Conservation (phyloP, 2,797 vertebrate species). For the Hydrolagus colliei region DNA sequence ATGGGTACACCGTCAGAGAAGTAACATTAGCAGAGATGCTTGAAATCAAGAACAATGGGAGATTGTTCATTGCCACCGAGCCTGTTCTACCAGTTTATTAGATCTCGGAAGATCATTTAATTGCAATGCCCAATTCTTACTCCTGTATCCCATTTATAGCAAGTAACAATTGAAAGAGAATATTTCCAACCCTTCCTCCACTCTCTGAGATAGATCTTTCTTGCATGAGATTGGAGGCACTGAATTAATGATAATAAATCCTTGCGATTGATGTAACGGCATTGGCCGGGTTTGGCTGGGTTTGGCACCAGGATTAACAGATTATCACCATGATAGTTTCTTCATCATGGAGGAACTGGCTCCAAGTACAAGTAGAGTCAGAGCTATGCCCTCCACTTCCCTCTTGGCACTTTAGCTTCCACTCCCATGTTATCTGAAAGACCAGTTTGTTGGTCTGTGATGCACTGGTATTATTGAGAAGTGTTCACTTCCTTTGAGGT, state of each 20-base stretch:
- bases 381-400: background rate
- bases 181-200: background rate
- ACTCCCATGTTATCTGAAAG: background rate
- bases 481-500: background rate
- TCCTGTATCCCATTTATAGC: too few relatives aligned
- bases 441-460: background rate
- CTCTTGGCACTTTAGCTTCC: background rate
- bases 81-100: too few relatives aligned
- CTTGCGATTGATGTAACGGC: too few relatives aligned
- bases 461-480: background rate
- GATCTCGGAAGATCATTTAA: too few relatives aligned
- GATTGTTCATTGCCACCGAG: too few relatives aligned
- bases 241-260: background rate
- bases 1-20: constrained; percentile 5
- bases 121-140: too few relatives aligned
- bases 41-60: constrained; percentile 18
- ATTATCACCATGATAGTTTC: too few relatives aligned
- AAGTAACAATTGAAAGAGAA: background rate
- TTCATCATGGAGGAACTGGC: background rate
- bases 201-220: constrained; percentile 1
- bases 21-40: background rate
- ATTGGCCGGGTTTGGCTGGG: too few relatives aligned
- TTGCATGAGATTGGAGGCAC: background rate
- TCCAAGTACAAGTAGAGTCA: background rate
- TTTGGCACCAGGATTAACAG: too few relatives aligned